phyloP scores from a whole-genome alignment of 1,140 invertebrate species.

The Lepeophtheirus salmonis region DNA sequence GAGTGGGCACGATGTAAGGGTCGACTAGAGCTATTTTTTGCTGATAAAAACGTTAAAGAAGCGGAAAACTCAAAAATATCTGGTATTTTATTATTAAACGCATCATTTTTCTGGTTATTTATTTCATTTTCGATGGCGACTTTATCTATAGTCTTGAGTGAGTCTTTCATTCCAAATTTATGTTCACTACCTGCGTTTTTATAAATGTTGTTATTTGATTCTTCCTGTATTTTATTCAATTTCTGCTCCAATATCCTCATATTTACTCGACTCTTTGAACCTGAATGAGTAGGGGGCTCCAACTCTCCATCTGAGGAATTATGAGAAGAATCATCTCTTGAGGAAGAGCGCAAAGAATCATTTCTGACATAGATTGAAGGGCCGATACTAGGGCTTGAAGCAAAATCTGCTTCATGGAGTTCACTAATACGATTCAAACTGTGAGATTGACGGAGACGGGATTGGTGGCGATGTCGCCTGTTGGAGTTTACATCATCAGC shows the following conservation, averaged over 20 bases:
- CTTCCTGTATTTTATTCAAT: constrained; percentile 15
- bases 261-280: not conserved
- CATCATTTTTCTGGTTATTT: not conserved
- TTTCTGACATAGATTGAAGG: too few species aligned
- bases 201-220: not conserved
- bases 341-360: too few species aligned
- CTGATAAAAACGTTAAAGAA: too few species aligned
- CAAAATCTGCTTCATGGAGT: constrained; percentile 10
- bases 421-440: constrained; percentile 15
- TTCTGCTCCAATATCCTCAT: constrained; percentile 5
- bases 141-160: not conserved
- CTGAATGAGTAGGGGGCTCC: not conserved
- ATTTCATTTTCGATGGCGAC: too few species aligned
- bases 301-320: constrained; percentile 3
- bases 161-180: not conserved
- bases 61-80: not conserved
- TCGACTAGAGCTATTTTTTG: too few species aligned
- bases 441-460: constrained; percentile 11
- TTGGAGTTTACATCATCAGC: not conserved
- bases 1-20: constrained; percentile 8
- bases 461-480: not conserved
- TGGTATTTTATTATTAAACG: too few species aligned
- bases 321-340: constrained; percentile 6
- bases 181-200: not conserved
- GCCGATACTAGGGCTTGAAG: not conserved